These are phyloP conservation scores for Thumatha senex DNA, from an alignment of 2,888 invertebrate species.

Conservation along the genomic window DNA sequence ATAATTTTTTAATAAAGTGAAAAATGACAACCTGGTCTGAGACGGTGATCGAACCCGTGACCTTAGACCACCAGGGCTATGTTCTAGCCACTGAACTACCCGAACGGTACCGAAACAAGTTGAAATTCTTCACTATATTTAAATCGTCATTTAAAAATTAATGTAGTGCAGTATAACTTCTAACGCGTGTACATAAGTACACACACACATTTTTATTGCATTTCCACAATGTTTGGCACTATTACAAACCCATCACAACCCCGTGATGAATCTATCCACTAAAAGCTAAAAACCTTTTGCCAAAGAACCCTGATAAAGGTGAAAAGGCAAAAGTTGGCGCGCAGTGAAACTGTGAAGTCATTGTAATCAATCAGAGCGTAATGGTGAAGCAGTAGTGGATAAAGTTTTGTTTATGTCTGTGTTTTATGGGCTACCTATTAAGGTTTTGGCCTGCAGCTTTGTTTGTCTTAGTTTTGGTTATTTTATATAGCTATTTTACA, in stretches of 20 bases:
- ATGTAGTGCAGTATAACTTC: no score
- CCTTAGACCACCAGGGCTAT: no score
- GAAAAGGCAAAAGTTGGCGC: slow-evolving; percentile 59
- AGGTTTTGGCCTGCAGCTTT: neutral
- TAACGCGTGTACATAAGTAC: no score
- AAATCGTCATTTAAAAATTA: no score
- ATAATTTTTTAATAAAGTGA: no score
- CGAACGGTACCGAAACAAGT: no score
- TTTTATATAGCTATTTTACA: neutral
- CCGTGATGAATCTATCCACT: slow-evolving; percentile 9
- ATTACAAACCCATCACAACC: slow-evolving; percentile 3
- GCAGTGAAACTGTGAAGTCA: slow-evolving; percentile 63
- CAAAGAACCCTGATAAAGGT: slow-evolving; percentile 55
- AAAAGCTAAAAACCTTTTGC: slow-evolving; percentile 25
- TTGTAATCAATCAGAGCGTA: slow-evolving; percentile 67
- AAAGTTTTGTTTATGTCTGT: slow-evolving; percentile 2
- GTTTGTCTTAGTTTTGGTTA: neutral
- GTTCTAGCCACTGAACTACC: no score
- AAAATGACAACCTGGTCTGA: no score
- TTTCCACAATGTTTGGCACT: neutral
- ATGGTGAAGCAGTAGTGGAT: slow-evolving; percentile 24
- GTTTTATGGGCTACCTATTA: neutral
- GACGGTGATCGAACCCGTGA: no score
- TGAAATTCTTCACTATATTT: no score
- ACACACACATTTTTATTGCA: neutral